Base-by-base conservation (phyloP, 2,888 invertebrate genomes). In the Galeopsomyia nigrocyanea region DNA sequence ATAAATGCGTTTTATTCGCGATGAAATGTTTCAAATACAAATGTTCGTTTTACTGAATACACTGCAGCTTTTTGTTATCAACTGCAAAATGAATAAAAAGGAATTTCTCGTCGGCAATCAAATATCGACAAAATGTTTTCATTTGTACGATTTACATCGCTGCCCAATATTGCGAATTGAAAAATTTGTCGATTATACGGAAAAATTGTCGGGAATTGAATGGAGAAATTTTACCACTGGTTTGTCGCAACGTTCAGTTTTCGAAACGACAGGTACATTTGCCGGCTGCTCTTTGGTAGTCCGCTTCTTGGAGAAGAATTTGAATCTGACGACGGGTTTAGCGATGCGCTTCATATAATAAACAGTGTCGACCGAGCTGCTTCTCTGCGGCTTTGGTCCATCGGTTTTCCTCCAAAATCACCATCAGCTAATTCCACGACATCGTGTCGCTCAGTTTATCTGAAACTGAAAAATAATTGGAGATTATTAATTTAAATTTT, bases 311-410 rank as follows among this genome's bases (percentile, higher is more conserved):
- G 75, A 69, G 47, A 55, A 72, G 22, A 70, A 62, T 69, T 71
- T 73, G 69, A 76, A 76, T 55, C 75, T 71, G 55, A 76, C 71
- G 60, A 61, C 73, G 65, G 71, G 71, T 47, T 76, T 75, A 65
- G 51, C 63, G 63, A 47, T 67, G 63, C 75, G 75, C 75, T 76
- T 76, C 75, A 76, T 76, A 74, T 74, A 76, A 71, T 73, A 66
- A 55, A 66, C 56, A 51, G 53, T 57, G 46, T 57, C 26, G 57
- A 66, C 60, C 61, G 51, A 62, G 46, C 31, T 14, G 39, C 19
- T 39, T 10, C 10, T 17, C 26, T 26, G n/a, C 26, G 21, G 16
- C 19, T 62, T 46, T 67, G 67, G 63, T 67, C 67, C 65, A 72
- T 72, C 57, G 71, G 46, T 67, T 67, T 57, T 72, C 67, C n/a